Evolutionary conservation across 2,888 invertebrate genomes (phyloP).

Genomic region (Pollenia angustigena): DNA sequence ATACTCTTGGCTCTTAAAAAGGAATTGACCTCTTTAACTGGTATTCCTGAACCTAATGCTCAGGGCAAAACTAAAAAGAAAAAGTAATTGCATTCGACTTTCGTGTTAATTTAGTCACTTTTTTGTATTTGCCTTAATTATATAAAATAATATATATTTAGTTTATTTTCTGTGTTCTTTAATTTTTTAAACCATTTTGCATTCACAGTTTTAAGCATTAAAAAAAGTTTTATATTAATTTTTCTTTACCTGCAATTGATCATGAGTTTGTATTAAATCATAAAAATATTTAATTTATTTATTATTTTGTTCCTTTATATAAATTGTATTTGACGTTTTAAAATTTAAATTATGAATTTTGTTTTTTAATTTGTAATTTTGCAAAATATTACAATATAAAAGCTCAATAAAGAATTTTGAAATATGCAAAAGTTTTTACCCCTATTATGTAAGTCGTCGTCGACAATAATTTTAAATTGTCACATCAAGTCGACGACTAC

Average conservation of each 20-base stretch:
- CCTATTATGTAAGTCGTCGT: too few species aligned
- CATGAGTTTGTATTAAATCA: conserved; percentile 32
- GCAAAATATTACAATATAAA: neutral
- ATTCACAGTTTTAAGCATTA: conserved; percentile 24
- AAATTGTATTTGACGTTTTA: neutral
- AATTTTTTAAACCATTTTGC: neutral
- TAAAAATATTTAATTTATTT: conserved; percentile 44
- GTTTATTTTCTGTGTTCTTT: neutral
- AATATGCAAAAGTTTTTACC: too few species aligned
- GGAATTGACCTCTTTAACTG: conserved; percentile 85
- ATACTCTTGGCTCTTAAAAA: conserved; percentile 90
- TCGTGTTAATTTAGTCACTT: conserved; percentile 15
- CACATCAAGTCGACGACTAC: too few species aligned
- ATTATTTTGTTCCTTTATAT: neutral
- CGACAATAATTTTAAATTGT: too few species aligned
- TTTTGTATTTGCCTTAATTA: conserved; percentile 28
- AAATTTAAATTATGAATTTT: neutral
- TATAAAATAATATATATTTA: neutral
- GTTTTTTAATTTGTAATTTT: neutral
- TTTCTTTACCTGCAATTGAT: conserved; percentile 29
- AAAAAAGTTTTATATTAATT: neutral
- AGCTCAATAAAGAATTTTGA: conserved; percentile 31
- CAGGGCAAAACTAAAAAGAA: conserved; percentile 82
- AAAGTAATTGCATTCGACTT: conserved; percentile 76
- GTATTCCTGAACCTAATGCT: conserved; percentile 75